Conservation (phyloP, 2,113 vertebrate species). For the Platysternon megacephalum region DNA sequence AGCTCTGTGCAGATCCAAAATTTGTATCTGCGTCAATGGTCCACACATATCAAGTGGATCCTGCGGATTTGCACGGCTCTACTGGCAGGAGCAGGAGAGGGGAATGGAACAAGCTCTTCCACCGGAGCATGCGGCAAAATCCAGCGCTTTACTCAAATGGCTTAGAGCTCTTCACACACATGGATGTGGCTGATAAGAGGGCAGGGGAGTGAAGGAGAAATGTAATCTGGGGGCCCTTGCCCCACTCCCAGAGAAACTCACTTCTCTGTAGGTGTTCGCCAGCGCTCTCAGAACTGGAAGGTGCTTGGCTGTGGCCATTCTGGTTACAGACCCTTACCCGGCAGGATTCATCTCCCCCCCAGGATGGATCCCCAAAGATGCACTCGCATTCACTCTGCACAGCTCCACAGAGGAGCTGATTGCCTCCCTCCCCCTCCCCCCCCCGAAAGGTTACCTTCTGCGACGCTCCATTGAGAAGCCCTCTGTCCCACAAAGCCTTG, state of each 20-base stretch:
- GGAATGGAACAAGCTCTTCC: conserved; percentile 3
- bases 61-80: too few species aligned
- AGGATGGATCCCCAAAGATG: not conserved
- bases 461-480: conserved; percentile 96
- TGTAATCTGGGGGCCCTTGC: not conserved
- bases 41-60: too few species aligned
- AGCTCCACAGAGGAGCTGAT: not conserved
- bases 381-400: not conserved
- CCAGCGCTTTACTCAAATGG: not conserved
- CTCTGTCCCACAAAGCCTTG: conserved; percentile 97
- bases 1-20: too few species aligned
- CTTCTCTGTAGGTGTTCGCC: not conserved
- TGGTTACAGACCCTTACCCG: not conserved
- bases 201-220: not conserved
- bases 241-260: not conserved
- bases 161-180: not conserved
- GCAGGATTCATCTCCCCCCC: not conserved
- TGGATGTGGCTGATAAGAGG: not conserved
- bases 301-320: not conserved
- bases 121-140: conserved; percentile 47
- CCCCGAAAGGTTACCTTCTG: conserved; percentile 88
- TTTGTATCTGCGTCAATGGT: too few species aligned
- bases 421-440: not conserved
- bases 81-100: not conserved
- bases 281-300: not conserved